phyloP scores from a whole-genome alignment of 2,113 vertebrate genomes.

The Xiphophorus hellerii region DNA sequence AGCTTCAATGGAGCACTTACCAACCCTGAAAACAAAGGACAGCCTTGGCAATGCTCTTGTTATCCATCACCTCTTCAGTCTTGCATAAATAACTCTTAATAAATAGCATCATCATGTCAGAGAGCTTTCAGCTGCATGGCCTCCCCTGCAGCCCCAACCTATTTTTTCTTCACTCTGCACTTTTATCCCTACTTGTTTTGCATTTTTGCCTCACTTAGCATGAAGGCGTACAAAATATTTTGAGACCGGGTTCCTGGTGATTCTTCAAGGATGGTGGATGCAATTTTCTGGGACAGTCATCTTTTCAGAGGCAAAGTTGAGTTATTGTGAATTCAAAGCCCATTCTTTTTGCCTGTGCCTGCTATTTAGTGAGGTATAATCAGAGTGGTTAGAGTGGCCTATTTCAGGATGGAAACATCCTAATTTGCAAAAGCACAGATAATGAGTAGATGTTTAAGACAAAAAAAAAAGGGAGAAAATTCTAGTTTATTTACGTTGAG shows the following conservation, averaged over 20 bases:
- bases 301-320: constrained; percentile 14
- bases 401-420: constrained; percentile 47
- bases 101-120: constrained; percentile 72
- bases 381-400: constrained; percentile 48
- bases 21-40: constrained; percentile 63
- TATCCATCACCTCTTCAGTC: constrained; percentile 75
- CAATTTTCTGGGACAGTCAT: constrained; percentile 37
- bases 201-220: constrained; percentile 64
- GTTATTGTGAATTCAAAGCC: constrained; percentile 37
- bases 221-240: constrained; percentile 52
- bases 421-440: constrained; percentile 35
- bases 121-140: constrained; percentile 67
- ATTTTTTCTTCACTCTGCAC: constrained; percentile 60
- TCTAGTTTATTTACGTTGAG: background rate
- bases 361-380: constrained; percentile 45
- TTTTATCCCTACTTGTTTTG: constrained; percentile 64
- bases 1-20: constrained; percentile 47
- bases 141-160: constrained; percentile 57
- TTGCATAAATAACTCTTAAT: constrained; percentile 77
- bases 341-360: constrained; percentile 28
- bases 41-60: constrained; percentile 67
- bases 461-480: constrained; percentile 25
- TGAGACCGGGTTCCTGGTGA: constrained; percentile 32
- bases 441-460: constrained; percentile 27
- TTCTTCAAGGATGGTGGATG: constrained; percentile 50